phyloP scores from a whole-genome alignment of 2,113 vertebrate species.

The Rhinopomastus cyanomelas region DNA sequence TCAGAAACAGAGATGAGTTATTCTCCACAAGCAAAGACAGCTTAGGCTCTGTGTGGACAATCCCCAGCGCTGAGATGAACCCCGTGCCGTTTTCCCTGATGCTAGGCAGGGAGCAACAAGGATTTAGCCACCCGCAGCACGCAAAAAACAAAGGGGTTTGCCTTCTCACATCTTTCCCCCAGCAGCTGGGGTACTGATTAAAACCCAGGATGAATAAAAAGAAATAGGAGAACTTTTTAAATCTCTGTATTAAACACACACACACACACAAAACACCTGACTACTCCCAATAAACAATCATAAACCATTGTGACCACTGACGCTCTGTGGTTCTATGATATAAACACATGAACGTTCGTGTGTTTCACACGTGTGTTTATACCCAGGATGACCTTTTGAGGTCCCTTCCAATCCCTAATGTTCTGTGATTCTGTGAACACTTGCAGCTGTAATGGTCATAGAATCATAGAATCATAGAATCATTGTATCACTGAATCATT shows the following conservation, averaged over 20 bases:
- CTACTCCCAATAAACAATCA: background rate
- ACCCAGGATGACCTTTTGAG: no score
- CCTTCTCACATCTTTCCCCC: background rate
- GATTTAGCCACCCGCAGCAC: background rate
- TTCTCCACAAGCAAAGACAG: slow-evolving; percentile 3
- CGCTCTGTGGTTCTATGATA: no score
- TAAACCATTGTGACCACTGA: no score
- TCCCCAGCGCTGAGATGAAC: background rate
- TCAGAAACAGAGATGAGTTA: slow-evolving; percentile 28
- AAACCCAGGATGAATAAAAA: background rate
- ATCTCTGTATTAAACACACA: background rate
- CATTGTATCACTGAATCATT: no score
- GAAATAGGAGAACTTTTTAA: background rate
- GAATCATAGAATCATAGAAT: no score
- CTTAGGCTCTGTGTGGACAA: background rate
- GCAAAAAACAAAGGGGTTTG: background rate
- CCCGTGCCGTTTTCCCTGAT: background rate
- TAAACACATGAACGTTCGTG: background rate
- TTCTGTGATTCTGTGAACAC: no score
- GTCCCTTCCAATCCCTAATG: no score
- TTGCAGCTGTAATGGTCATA: no score
- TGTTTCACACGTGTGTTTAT: background rate
- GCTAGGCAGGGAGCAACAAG: background rate
- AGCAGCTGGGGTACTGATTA: background rate
- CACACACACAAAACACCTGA: background rate